Conservation (phyloP, 2,797 vertebrate genomes). For the Epinephelus malabaricus region DNA sequence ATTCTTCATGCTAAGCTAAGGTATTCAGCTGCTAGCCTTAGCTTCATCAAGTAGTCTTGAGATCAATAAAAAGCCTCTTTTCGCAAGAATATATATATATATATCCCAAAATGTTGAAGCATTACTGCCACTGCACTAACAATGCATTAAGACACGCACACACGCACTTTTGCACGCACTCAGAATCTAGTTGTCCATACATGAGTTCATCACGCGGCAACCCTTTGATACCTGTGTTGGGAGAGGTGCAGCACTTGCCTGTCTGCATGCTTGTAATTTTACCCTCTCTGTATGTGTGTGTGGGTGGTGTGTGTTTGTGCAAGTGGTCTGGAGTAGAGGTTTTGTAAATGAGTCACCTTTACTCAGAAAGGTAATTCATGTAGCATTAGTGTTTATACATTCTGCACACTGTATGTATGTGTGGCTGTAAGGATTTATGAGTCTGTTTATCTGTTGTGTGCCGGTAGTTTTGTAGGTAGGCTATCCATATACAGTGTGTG, state of each 20-base stretch:
- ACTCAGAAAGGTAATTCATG: slow-evolving; percentile 5
- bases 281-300: not conserved
- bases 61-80: not conserved
- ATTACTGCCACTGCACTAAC: slow-evolving; percentile 24
- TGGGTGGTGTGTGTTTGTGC: slow-evolving; percentile 38
- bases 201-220: slow-evolving; percentile 7
- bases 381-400: not conserved
- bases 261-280: slow-evolving; percentile 46
- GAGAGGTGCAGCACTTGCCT: slow-evolving; percentile 33
- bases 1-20: not conserved
- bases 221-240: slow-evolving; percentile 56
- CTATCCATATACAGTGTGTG: not conserved
- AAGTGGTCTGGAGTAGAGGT: slow-evolving; percentile 5
- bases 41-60: not conserved
- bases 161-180: slow-evolving; percentile 42
- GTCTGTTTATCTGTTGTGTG: slow-evolving; percentile 38
- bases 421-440: slow-evolving; percentile 13
- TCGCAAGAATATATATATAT: not conserved
- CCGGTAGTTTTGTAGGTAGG: not conserved
- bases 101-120: not conserved
- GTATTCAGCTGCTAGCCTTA: not conserved
- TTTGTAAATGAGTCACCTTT: slow-evolving; percentile 50
- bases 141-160: slow-evolving; percentile 26
- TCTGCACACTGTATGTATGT: not conserved
- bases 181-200: slow-evolving; percentile 31